Percentiles rank a stretch among this genome's conserved stretches.
Evolutionary conservation across 2,797 vertebrate genomes (phyloP).

Genomic region (Cossypha caffra): DNA sequence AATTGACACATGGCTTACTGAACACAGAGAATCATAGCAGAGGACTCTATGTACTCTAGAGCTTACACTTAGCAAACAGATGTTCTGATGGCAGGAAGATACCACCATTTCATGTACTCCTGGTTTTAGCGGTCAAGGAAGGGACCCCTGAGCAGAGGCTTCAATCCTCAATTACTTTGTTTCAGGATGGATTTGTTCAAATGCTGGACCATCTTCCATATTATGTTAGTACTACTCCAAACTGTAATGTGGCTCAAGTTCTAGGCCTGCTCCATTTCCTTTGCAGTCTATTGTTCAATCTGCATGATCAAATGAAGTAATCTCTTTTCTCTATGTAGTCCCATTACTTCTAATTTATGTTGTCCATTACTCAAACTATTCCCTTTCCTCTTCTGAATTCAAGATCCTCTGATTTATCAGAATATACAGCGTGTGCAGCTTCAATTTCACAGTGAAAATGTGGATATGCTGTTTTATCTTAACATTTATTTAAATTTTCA

Average conservation of each 20-base stretch:
- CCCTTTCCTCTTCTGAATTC: background rate
- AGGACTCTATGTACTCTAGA: background rate
- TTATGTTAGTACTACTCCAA: background rate
- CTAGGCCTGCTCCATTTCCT: background rate
- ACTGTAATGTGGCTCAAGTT: background rate
- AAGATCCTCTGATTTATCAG: background rate
- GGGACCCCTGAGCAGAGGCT: background rate
- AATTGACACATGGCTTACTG: background rate
- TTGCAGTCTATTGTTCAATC: background rate
- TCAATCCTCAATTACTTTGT: background rate
- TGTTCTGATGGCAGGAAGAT: background rate
- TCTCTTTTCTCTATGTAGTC: background rate
- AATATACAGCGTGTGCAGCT: background rate
- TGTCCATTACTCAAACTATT: background rate
- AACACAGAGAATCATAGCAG: background rate
- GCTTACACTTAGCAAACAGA: background rate
- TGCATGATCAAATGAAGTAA: background rate
- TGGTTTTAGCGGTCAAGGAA: background rate
- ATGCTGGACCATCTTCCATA: background rate
- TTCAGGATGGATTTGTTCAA: background rate
- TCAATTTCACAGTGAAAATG: constrained; percentile 14
- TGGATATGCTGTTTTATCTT: constrained; percentile 30
- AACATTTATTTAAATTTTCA: constrained; percentile 72
- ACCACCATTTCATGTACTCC: background rate
- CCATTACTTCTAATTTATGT: background rate